Percentiles rank a stretch among this genome's conserved stretches.
These are phyloP conservation scores for Cryptoblepharus egeriae DNA, from an alignment of 2,797 vertebrate genomes.

Conservation along the genomic window DNA sequence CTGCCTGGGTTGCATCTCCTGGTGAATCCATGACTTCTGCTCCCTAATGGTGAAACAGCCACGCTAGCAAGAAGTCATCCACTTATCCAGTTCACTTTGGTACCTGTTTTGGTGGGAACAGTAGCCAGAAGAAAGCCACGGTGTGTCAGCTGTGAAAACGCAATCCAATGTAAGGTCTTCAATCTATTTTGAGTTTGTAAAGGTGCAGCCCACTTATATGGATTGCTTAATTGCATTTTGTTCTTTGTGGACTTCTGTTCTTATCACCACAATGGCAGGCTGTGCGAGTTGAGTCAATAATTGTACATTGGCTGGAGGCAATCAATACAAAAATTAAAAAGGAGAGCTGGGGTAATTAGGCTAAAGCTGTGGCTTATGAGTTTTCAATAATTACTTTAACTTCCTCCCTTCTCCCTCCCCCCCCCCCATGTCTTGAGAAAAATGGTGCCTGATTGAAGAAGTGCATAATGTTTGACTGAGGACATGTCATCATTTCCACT, in stretches of 20 bases:
- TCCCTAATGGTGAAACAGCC: rapidly evolving
- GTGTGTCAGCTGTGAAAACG: rapidly evolving
- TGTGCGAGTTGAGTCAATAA: conserved; percentile 60
- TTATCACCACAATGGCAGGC: conserved; percentile 56
- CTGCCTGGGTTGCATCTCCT: not conserved
- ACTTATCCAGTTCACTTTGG: not conserved
- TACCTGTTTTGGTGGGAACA: rapidly evolving
- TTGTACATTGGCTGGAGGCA: conserved; percentile 63
- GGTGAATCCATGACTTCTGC: not conserved
- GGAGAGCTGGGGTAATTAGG: conserved; percentile 71
- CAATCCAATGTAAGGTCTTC: not conserved
- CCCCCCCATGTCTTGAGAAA: conserved; percentile 72
- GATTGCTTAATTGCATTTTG: conserved; percentile 56
- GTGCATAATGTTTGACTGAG: conserved; percentile 66
- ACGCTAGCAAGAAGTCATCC: not conserved
- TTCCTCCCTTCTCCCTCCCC: conserved; percentile 61
- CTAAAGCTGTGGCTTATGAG: conserved; percentile 73
- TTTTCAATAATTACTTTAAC: conserved; percentile 73
- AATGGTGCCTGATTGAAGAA: conserved; percentile 76
- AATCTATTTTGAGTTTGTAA: not conserved
- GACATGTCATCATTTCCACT: conserved; percentile 67
- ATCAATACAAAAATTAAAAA: conserved; percentile 76
- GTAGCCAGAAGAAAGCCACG: too few species aligned
- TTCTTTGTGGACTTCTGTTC: conserved; percentile 45
- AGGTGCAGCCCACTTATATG: conserved; percentile 1